phyloP scores from a whole-genome alignment of 2,888 invertebrate genomes.

The Neoascia interrupta region DNA sequence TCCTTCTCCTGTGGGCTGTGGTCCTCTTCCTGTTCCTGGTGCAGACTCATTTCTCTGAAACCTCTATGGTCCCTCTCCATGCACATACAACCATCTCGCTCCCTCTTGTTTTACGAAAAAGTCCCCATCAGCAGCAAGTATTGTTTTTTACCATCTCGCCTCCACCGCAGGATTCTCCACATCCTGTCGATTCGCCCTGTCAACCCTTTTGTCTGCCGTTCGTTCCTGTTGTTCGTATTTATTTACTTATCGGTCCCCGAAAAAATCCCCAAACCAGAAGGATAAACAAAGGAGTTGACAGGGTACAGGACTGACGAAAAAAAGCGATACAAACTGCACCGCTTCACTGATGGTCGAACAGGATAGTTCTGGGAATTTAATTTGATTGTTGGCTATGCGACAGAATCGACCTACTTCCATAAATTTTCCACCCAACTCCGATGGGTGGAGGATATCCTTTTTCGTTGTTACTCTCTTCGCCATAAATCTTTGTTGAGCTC shows the following conservation, averaged over 20 bases:
- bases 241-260: constrained; percentile 18
- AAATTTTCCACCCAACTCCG: constrained; percentile 36
- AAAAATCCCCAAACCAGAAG: background rate
- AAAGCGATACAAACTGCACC: constrained; percentile 15
- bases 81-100: background rate
- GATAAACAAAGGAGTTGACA: background rate
- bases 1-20: background rate
- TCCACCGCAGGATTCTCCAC: too few species aligned
- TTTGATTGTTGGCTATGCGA: constrained; percentile 68
- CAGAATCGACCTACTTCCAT: constrained; percentile 69
- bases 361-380: constrained; percentile 55
- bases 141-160: too few species aligned
- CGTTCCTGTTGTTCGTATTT: constrained; percentile 19
- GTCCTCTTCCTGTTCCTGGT: background rate
- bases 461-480: constrained; percentile 16
- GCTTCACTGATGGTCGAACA: constrained; percentile 36
- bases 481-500: constrained; percentile 26
- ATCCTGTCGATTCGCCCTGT: constrained; percentile 36
- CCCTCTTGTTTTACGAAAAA: background rate
- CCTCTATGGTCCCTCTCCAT: background rate
- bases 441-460: constrained; percentile 8
- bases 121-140: background rate
- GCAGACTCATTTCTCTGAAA: too few species aligned
- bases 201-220: constrained; percentile 26
- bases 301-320: background rate